Base-by-base conservation (phyloP, 2,113 vertebrate species). In the Cinclus cinclus region DNA sequence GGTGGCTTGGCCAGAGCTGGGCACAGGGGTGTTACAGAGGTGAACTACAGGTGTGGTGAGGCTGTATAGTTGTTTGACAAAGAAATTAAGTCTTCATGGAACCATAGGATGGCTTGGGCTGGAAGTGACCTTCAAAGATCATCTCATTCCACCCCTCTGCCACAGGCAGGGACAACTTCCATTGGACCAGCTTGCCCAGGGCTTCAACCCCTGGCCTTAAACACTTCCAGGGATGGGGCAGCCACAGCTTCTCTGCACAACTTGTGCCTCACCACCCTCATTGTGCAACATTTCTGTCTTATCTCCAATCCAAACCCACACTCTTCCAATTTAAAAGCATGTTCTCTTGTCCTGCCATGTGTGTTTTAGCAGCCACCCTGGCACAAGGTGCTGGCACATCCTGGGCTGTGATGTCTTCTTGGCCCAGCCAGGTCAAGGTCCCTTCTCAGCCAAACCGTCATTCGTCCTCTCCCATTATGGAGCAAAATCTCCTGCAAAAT, bases 1-100 rank as follows among this genome's bases (percentile, higher is more conserved):
- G 25, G 21, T 88, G 80, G 59, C 50, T 65, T 4, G 2, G 46
- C 41, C 33, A 85, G 52, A 87, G 15, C 55, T 74, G 42, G 39
- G 11, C 0, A 0, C 14, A 22, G 1, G 2, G 30, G 6, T 0
- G 1, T 35, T 39, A 18, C 7, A 55, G 47, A 24, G 30, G 21
- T 20, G 60, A 55, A 7, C 24, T 2, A 3, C 28, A 28, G 37
- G 10, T 52, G 56, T 44, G 44, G 37, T 53, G 71, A 47, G 60
- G 22, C 80, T 5, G 0, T n/a, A 4, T 11, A 9, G 50, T 7
- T 77, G 35, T 42, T 56, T 63, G 39, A 24, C 0, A 1, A 42
- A 53, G 46, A 53, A 42, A 35, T 2, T 31, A 42, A 15, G 6
- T 71, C 53, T 91, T 94, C 11, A 13, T 19, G 30, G 63, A 56